A percentile compares a stretch with the other conserved stretches of the same genome.
These are phyloP conservation scores for Crocodylus rhombifer DNA, from an alignment of 2,797 vertebrate genomes.

Conservation along the genomic window DNA sequence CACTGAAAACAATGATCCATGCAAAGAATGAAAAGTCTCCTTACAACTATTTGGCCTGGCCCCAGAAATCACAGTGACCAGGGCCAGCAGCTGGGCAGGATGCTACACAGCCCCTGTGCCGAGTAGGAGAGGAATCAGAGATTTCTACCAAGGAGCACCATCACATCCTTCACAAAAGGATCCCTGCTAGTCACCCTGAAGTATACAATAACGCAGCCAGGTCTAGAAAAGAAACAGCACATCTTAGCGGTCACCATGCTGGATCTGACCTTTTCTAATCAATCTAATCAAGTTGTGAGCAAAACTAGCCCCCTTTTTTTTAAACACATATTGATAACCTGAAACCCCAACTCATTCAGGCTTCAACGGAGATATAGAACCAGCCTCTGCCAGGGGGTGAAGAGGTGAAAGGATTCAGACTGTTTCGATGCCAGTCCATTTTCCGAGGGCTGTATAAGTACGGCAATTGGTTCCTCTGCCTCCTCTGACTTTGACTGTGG, in stretches of 20 bases:
- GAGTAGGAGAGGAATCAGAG: background rate
- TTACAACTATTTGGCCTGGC: background rate
- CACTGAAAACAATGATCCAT: accelerated
- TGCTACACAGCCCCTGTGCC: background rate
- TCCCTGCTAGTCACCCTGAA: background rate
- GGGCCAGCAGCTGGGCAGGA: background rate
- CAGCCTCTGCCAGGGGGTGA: background rate
- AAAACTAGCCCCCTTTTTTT: too few species aligned
- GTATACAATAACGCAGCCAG: too few species aligned
- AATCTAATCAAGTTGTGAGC: background rate
- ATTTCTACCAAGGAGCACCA: background rate
- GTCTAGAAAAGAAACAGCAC: background rate
- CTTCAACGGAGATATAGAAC: background rate
- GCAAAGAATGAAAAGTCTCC: background rate
- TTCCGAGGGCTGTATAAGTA: accelerated
- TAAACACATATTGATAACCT: too few species aligned
- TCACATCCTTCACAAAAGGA: background rate
- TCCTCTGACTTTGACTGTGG: accelerated
- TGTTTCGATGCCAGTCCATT: background rate
- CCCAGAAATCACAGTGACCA: background rate
- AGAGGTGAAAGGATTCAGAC: background rate
- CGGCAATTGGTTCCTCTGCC: background rate
- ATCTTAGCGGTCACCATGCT: background rate
- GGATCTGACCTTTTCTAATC: background rate
- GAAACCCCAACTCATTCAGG: background rate